These are phyloP conservation scores for Aldabrachelys gigantea DNA, from an alignment of 2,113 vertebrate species.

Conservation along the genomic window DNA sequence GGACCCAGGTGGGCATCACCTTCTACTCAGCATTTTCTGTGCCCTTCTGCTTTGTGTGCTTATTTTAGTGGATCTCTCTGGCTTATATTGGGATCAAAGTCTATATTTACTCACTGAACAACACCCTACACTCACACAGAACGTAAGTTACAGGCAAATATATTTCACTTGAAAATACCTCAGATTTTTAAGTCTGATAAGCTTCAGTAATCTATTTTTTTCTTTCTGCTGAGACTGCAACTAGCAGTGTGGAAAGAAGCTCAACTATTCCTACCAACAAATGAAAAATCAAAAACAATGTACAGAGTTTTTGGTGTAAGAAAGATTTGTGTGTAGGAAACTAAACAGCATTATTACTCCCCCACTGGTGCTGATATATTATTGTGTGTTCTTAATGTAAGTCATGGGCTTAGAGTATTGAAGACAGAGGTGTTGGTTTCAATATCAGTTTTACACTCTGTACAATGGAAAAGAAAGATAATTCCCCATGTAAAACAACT, in stretches of 20 bases:
- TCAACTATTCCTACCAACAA: neutral
- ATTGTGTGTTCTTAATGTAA: conserved; percentile 1
- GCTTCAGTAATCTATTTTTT: neutral
- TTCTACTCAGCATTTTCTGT: neutral
- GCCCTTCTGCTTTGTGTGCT: neutral
- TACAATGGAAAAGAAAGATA: conserved; percentile 43
- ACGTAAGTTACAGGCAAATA: neutral
- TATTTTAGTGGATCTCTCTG: neutral
- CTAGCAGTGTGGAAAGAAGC: neutral
- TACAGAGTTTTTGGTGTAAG: neutral
- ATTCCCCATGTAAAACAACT: neutral
- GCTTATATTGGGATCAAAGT: neutral
- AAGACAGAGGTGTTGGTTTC: conserved; percentile 30
- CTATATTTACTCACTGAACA: conserved; percentile 11
- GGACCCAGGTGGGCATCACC: neutral
- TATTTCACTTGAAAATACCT: neutral
- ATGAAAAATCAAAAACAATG: conserved; percentile 50
- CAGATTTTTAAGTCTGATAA: conserved; percentile 14
- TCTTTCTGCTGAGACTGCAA: conserved; percentile 3
- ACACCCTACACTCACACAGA: conserved; percentile 3
- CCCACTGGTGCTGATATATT: neutral
- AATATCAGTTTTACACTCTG: neutral
- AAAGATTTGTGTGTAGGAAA: neutral
- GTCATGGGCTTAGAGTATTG: neutral
- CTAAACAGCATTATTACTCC: neutral